Conservation (phyloP, 2,888 invertebrate species). For the Eristalinus sepulchralis region DNA sequence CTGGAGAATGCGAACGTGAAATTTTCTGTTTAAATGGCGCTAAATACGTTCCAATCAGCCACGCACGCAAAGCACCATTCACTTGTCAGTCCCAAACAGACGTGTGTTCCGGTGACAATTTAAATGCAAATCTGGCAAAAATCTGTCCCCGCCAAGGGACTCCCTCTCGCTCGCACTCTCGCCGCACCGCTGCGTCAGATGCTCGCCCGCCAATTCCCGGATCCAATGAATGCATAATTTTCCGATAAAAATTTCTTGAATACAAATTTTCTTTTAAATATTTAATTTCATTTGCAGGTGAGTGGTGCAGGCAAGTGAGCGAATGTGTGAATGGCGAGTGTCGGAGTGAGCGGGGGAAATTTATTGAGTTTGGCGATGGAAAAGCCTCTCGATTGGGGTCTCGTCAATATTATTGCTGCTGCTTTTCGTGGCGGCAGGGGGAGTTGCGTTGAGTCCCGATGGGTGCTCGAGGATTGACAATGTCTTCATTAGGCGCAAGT, state of each 20-base stretch:
- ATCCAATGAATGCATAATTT: conserved; percentile 66
- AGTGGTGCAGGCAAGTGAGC: conserved; percentile 12
- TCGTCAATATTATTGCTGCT: conserved; percentile 19
- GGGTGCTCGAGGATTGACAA: conserved; percentile 5
- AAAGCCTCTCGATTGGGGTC: conserved; percentile 40
- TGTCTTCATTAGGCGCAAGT: conserved; percentile 37
- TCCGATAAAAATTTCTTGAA: conserved; percentile 65
- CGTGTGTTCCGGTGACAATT: conserved; percentile 59
- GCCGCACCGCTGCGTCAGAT: background rate
- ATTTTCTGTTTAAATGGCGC: conserved; percentile 53
- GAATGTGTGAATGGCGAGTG: background rate
- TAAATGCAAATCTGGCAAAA: conserved; percentile 69
- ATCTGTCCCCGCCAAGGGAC: background rate
- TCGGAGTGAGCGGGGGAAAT: background rate
- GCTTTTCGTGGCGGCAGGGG: background rate
- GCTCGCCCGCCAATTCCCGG: conserved; percentile 5
- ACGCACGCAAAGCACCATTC: conserved; percentile 26
- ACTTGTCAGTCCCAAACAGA: conserved; percentile 45
- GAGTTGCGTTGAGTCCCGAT: background rate
- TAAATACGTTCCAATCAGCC: conserved; percentile 54
- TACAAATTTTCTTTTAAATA: conserved; percentile 67
- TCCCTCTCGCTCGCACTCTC: background rate
- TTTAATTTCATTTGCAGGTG: conserved; percentile 61
- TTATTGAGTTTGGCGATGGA: conserved; percentile 5
- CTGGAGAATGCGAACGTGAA: background rate